phyloP scores from a whole-genome alignment of 2,888 invertebrate genomes.

The Labia minor region DNA sequence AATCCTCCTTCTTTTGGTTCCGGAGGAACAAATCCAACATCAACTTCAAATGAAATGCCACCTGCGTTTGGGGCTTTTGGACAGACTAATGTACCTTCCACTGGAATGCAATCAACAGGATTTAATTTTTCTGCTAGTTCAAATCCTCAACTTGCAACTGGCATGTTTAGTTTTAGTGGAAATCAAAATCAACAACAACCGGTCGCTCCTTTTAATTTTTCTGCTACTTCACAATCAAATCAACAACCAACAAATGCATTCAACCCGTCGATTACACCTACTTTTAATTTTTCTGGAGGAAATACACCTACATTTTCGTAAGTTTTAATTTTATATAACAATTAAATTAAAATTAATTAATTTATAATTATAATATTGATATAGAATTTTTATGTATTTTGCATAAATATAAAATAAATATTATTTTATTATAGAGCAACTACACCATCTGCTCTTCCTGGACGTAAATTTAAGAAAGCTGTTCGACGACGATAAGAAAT shows the following conservation, averaged over 20 bases:
- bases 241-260: conserved; percentile 30
- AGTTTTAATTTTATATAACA: conserved; percentile 32
- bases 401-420: no score
- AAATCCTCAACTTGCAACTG: not conserved
- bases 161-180: not conserved
- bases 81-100: not conserved
- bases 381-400: no score
- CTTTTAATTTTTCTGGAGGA: conserved; percentile 42
- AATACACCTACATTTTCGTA: conserved; percentile 39
- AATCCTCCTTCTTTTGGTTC: not conserved
- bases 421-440: not conserved
- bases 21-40: not conserved
- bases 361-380: no score
- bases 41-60: not conserved
- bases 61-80: not conserved
- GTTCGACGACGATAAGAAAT: not conserved
- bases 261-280: conserved; percentile 38
- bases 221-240: not conserved
- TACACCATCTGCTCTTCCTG: not conserved
- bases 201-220: not conserved
- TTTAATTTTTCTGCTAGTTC: not conserved
- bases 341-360: no score
- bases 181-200: not conserved
- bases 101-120: not conserved
- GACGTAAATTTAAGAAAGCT: conserved; percentile 7